Conservation (phyloP, 2,113 vertebrate species). For the Entelurus aequoreus region DNA sequence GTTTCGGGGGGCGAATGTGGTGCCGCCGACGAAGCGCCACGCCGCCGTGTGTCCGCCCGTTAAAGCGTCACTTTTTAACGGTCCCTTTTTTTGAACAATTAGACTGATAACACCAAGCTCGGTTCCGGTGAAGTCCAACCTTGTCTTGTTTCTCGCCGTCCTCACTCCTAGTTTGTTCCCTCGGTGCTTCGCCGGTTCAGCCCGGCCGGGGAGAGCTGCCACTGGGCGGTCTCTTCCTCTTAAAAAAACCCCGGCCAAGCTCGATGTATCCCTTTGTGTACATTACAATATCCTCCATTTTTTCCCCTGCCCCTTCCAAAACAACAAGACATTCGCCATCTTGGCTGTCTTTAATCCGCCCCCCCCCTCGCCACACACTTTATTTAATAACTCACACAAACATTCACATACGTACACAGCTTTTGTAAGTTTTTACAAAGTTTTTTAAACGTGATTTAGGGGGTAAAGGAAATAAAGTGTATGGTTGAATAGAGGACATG, state of each 20-base stretch:
- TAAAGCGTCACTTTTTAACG: conserved; percentile 54
- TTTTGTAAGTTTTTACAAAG: conserved; percentile 58
- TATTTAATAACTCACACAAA: neutral
- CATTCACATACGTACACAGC: neutral
- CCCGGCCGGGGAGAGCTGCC: conserved; percentile 33
- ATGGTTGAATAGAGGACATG: conserved; percentile 45
- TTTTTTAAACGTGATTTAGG: conserved; percentile 67
- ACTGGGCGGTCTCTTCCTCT: conserved; percentile 71
- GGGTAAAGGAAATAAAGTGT: conserved; percentile 42
- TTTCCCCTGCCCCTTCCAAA: conserved; percentile 87
- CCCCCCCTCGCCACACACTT: conserved; percentile 26
- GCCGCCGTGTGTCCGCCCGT: conserved; percentile 42
- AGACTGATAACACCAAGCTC: conserved; percentile 29
- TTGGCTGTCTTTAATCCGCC: conserved; percentile 87
- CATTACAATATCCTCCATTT: conserved; percentile 99
- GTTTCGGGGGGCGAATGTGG: too few relatives aligned
- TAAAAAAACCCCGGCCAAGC: conserved; percentile 66
- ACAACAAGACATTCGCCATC: conserved; percentile 99
- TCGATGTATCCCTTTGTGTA: conserved; percentile 98
- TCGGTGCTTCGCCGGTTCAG: conserved; percentile 21
- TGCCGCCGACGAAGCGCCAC: too few relatives aligned
- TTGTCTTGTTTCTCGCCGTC: conserved; percentile 4
- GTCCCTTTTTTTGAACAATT: conserved; percentile 35
- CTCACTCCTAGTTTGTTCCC: neutral
- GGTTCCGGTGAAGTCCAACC: conserved; percentile 37